phyloP scores from a whole-genome alignment of 2,888 invertebrate species.

The Apotomis capreana region DNA sequence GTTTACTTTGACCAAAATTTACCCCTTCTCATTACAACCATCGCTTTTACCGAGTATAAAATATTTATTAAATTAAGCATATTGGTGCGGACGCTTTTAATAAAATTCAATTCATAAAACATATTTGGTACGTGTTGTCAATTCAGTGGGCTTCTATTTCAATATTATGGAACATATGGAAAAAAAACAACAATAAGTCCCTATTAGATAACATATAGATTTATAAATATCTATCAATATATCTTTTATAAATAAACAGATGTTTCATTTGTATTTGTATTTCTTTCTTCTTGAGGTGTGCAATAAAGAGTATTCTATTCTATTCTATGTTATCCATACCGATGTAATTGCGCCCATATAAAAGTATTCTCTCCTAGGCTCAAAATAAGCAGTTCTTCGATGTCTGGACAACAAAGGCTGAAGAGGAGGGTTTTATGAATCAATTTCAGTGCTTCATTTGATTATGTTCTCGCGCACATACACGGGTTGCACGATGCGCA shows the following conservation, averaged over 20 bases:
- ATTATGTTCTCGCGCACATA: conserved; percentile 57
- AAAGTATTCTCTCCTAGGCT: background rate
- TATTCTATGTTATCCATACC: no score
- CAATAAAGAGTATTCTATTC: no score
- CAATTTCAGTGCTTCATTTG: conserved; percentile 65
- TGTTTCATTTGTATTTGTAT: no score
- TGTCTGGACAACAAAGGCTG: conserved; percentile 43
- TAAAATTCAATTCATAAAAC: conserved; percentile 40
- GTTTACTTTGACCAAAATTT: conserved; percentile 2
- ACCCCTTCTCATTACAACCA: background rate
- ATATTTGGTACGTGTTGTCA: background rate
- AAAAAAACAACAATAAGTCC: background rate
- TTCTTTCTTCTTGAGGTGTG: no score
- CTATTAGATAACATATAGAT: background rate
- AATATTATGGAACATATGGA: no score
- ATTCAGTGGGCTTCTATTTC: background rate
- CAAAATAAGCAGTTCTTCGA: conserved; percentile 28
- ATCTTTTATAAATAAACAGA: no score
- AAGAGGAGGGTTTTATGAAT: conserved; percentile 56
- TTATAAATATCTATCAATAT: no score
- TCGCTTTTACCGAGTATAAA: conserved; percentile 13
- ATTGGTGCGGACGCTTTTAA: conserved; percentile 53
- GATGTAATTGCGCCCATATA: no score
- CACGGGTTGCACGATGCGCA: conserved; percentile 2
- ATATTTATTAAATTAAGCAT: conserved; percentile 64